Percentiles rank a stretch among this genome's conserved stretches.
These are phyloP conservation scores for Tympanuchus pallidicinctus DNA, from an alignment of 2,113 vertebrate genomes.

Conservation along the genomic window DNA sequence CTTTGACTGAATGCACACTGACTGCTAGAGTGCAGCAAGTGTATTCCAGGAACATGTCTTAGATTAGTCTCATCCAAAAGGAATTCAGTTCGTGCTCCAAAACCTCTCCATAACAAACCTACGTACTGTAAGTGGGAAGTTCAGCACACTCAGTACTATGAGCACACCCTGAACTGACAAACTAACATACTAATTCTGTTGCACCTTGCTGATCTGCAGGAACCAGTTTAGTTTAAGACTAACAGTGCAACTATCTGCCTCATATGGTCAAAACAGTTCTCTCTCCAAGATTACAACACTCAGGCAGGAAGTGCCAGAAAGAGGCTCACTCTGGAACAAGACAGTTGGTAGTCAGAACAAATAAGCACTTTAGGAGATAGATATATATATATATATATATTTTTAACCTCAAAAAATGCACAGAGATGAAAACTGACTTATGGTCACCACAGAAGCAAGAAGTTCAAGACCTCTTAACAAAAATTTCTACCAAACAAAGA, in stretches of 20 bases:
- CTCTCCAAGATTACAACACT: background rate
- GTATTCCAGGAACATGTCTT: constrained; percentile 8
- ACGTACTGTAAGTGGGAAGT: background rate
- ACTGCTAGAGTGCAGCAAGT: background rate
- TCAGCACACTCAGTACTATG: background rate
- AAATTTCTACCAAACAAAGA: background rate
- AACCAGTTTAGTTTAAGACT: background rate
- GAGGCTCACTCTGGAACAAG: background rate
- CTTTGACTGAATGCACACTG: background rate
- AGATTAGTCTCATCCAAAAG: constrained; percentile 5
- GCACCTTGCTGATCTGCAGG: background rate
- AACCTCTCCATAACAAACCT: background rate
- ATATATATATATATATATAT: no score
- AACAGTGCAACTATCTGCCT: background rate
- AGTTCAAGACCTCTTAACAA: background rate
- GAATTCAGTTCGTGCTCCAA: constrained; percentile 25
- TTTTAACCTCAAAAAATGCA: background rate
- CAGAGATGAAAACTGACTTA: background rate
- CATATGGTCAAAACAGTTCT: background rate
- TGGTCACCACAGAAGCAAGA: background rate
- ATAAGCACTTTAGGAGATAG: background rate
- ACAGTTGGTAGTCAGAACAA: background rate
- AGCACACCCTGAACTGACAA: background rate
- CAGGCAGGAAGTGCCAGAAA: background rate
- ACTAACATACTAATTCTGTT: background rate